Evolutionary conservation across 2,797 vertebrate species (phyloP).

Genomic region (Microctenopoma stevenorrisi): DNA sequence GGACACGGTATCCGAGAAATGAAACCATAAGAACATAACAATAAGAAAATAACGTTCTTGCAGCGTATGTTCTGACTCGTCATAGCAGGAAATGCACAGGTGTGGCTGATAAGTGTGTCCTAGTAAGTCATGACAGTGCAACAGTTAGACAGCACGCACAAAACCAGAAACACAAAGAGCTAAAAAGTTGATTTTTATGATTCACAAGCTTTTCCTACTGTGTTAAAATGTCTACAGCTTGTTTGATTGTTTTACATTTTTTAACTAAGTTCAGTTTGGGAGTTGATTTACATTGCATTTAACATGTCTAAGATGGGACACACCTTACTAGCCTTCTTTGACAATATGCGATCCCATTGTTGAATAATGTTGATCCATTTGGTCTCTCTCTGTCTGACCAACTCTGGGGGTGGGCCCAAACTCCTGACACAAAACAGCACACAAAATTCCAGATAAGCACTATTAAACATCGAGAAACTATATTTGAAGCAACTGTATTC

Average conservation of each 20-base stretch:
- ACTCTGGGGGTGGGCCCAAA: conserved; percentile 82
- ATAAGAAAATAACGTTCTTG: neutral
- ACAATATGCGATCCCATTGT: conserved; percentile 87
- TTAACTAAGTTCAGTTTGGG: neutral
- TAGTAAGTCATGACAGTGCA: neutral
- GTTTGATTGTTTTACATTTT: neutral
- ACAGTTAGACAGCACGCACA: neutral
- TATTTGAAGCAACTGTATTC: no score
- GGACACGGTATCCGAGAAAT: conserved; percentile 2
- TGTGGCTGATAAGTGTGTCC: neutral
- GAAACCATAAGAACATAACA: neutral
- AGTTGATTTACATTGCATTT: neutral
- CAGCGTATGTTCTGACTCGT: neutral
- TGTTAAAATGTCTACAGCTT: neutral
- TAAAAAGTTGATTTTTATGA: conserved; percentile 2
- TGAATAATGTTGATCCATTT: conserved; percentile 90
- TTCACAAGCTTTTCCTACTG: neutral
- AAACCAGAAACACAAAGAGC: neutral
- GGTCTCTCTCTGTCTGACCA: conserved; percentile 88
- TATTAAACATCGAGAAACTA: neutral
- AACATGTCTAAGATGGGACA: conserved; percentile 30
- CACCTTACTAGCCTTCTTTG: conserved; percentile 87
- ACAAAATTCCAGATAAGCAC: conserved; percentile 26
- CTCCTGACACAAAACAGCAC: conserved; percentile 58
- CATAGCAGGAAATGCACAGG: neutral